Base-by-base conservation (phyloP, 2,888 invertebrate species). In the Hydropsyche betteni region DNA sequence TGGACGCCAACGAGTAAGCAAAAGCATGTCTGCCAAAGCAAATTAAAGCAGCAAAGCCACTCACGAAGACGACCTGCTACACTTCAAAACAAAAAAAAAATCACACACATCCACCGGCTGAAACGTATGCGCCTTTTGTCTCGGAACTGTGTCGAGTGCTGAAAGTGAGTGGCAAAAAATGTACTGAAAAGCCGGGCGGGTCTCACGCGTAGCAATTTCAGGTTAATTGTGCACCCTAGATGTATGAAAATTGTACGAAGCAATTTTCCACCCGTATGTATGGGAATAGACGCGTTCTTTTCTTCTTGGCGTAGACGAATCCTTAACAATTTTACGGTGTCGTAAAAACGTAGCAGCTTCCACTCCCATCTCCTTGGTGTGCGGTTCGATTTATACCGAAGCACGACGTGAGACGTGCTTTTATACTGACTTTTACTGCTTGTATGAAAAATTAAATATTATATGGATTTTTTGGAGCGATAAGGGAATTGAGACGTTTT, bases 1-100 rank as follows among this genome's bases (percentile, higher is more conserved):
- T 44, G 44, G 44, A 44, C 44, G 44, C 6, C 44, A 44, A 36
- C 14, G 52, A 53, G 70, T 71, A 51, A 75, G 52, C 69, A 72
- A 69, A 74, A 73, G 73, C 77, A 71, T 77, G 75, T 72, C 78
- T 76, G 70, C 76, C 76, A 78, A 78, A 76, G 78, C 78, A 78
- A 78, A 78, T 78, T 78, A 78, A 78, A 78, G 76, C 74, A 73
- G 71, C 70, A 71, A 61, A 77, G 73, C 38, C 78, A 76, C 76
- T 72, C 73, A 51, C 24, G 24, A 24, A 24, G 24, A 24, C 24
- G 24, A 24, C 24, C 24, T 24, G 24, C 24, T 24, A 24, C 24
- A 24, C 24, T 24, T 24, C 24, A 24, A 24, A 24, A 24, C 24
- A 24, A 24, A 24, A 44, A 44, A 44, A 44, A 44, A 44, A 8